Conservation (phyloP, 2,797 vertebrate genomes). For the Loriculus beryllinus region DNA sequence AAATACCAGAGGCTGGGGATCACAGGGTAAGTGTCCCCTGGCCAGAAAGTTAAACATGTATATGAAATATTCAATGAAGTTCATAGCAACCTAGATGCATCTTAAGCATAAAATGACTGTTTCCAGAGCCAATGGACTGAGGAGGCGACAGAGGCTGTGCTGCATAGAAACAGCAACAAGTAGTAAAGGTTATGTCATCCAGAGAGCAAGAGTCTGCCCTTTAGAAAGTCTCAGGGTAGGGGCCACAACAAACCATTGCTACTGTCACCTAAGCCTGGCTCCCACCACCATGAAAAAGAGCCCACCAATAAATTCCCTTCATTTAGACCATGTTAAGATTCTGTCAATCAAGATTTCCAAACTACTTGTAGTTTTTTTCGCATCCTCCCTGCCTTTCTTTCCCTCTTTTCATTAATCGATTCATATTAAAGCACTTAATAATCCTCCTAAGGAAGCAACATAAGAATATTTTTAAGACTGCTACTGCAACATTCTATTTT, state of each 20-base stretch:
- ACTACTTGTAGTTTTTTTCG: not conserved
- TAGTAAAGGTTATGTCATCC: not conserved
- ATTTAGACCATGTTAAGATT: not conserved
- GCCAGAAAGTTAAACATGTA: not conserved
- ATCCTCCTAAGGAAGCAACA: not conserved
- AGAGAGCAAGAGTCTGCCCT: not conserved
- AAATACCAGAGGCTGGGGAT: not conserved
- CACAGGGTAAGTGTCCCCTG: not conserved
- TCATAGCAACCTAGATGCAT: not conserved
- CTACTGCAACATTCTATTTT: not conserved
- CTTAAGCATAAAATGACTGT: not conserved
- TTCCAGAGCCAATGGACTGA: not conserved
- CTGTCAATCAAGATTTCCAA: not conserved
- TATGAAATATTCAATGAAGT: not conserved
- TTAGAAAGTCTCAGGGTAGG: not conserved
- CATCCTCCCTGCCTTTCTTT: not conserved
- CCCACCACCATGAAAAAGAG: not conserved
- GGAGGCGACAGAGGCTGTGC: not conserved
- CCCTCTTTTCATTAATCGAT: not conserved
- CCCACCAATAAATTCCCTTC: not conserved
- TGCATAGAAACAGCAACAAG: not conserved
- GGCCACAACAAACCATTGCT: not conserved
- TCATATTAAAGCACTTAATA: not conserved
- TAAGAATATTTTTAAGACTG: not conserved
- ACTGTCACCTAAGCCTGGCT: not conserved